phyloP scores from a whole-genome alignment of 2,797 vertebrate genomes.

The Phoxinus dragarum region DNA sequence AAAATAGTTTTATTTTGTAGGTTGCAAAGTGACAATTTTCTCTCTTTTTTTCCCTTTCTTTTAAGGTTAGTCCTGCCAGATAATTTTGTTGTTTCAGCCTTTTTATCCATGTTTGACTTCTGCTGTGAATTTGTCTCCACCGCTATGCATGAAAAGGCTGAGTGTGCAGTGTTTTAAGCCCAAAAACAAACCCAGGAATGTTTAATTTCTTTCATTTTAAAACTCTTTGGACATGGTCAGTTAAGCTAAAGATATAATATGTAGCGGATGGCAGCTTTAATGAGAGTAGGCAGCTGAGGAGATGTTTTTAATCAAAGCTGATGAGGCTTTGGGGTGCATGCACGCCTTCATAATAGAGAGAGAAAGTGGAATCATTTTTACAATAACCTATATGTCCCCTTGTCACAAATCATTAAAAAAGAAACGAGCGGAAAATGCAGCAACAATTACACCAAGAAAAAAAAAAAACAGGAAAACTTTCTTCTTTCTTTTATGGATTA shows the following conservation, averaged over 20 bases:
- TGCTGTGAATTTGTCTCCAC: constrained; percentile 76
- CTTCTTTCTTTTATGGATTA: constrained; percentile 74
- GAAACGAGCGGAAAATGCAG: constrained; percentile 64
- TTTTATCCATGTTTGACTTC: constrained; percentile 79
- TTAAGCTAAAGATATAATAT: constrained; percentile 35
- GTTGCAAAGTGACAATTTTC: constrained; percentile 42
- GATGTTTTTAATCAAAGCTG: constrained; percentile 41
- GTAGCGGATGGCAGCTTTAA: constrained; percentile 28
- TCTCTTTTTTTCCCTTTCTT: constrained; percentile 69
- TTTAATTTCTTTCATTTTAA: constrained; percentile 74
- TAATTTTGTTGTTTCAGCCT: constrained; percentile 71
- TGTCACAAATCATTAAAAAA: constrained; percentile 54
- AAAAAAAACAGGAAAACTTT: constrained; percentile 77
- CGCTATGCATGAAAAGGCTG: constrained; percentile 77
- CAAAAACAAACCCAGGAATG: constrained; percentile 74
- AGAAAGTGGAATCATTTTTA: constrained; percentile 26
- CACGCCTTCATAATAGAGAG: constrained; percentile 5
- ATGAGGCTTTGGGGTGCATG: constrained; percentile 13
- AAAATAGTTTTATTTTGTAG: constrained; percentile 41
- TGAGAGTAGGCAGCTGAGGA: constrained; percentile 32
- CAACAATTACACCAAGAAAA: constrained; percentile 72
- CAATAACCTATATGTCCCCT: constrained; percentile 36
- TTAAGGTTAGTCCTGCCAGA: constrained; percentile 70
- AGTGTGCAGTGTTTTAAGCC: constrained; percentile 75
- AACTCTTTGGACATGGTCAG: constrained; percentile 59